A percentile compares a stretch with the other conserved stretches of the same genome.
Evolutionary conservation across 2,113 vertebrate species (phyloP).

Genomic region (Tylochromis polylepis): DNA sequence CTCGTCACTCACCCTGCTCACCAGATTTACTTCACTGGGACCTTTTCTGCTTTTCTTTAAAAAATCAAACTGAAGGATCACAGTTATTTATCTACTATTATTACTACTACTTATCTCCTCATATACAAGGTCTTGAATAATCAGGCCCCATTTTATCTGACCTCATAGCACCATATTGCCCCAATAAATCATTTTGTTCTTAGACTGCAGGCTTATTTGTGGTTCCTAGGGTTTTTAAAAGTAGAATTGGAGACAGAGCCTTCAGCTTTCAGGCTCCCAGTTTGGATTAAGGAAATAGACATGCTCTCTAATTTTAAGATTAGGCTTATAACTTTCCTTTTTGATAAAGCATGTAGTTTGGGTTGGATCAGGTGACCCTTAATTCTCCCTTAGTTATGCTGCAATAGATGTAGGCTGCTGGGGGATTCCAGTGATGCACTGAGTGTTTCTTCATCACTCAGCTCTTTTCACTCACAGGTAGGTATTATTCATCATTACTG

Average conservation of each 20-base stretch:
- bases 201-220: not conserved
- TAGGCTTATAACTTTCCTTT: too few species aligned
- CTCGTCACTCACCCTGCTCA: not conserved
- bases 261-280: not conserved
- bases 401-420: not conserved
- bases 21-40: not conserved
- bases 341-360: too few species aligned
- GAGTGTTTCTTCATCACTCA: not conserved
- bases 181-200: not conserved
- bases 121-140: not conserved
- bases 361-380: too few species aligned
- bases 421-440: not conserved
- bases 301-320: too few species aligned
- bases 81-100: not conserved
- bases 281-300: not conserved
- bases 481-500: not conserved
- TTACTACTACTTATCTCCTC: not conserved
- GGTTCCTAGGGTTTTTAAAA: not conserved
- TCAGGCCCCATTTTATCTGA: not conserved
- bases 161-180: not conserved
- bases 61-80: not conserved
- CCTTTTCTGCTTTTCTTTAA: not conserved
- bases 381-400: too few species aligned
- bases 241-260: not conserved
- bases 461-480: not conserved